Conservation (phyloP, 2,797 vertebrate species). For the Takifugu rubripes region DNA sequence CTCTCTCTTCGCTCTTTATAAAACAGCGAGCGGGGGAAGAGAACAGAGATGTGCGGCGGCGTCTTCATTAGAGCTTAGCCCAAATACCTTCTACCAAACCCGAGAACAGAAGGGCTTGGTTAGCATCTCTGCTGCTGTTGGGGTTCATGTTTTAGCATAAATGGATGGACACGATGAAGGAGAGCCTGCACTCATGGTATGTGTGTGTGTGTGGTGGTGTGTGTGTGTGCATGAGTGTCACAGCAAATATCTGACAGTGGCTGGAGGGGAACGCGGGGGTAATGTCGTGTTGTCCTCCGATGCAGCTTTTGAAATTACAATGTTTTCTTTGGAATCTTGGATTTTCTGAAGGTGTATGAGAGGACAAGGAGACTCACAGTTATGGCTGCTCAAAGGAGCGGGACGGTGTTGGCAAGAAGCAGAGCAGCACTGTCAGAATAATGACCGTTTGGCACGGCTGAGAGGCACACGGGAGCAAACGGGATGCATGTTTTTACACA, state of each 20-base stretch:
- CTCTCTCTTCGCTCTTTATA: constrained; percentile 53
- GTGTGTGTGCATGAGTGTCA: constrained; percentile 3
- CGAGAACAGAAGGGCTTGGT: constrained; percentile 31
- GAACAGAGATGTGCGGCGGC: constrained; percentile 55
- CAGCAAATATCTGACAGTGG: constrained; percentile 5
- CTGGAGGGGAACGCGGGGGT: constrained; percentile 6
- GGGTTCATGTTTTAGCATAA: constrained; percentile 63
- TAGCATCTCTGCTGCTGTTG: constrained; percentile 24
- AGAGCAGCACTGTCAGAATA: constrained; percentile 14
- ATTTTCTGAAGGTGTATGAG: constrained; percentile 24
- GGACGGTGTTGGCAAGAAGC: constrained; percentile 51
- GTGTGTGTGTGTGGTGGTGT: constrained; percentile 25
- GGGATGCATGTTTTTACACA: constrained; percentile 8
- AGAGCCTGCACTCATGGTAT: constrained; percentile 71
- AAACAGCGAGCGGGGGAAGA: constrained; percentile 60
- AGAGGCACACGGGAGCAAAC: constrained; percentile 32
- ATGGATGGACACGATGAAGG: constrained; percentile 66
- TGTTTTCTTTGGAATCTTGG: constrained; percentile 21
- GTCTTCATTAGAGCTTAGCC: constrained; percentile 37
- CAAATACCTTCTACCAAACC: constrained; percentile 28
- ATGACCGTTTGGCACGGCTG: constrained; percentile 19
- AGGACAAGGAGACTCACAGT: constrained; percentile 35
- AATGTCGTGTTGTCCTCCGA: constrained; percentile 22
- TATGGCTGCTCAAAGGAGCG: constrained; percentile 63
- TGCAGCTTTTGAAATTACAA: constrained; percentile 32